These are phyloP conservation scores for Crypturellus undulatus DNA, from an alignment of 2,113 vertebrate species.

Conservation along the genomic window DNA sequence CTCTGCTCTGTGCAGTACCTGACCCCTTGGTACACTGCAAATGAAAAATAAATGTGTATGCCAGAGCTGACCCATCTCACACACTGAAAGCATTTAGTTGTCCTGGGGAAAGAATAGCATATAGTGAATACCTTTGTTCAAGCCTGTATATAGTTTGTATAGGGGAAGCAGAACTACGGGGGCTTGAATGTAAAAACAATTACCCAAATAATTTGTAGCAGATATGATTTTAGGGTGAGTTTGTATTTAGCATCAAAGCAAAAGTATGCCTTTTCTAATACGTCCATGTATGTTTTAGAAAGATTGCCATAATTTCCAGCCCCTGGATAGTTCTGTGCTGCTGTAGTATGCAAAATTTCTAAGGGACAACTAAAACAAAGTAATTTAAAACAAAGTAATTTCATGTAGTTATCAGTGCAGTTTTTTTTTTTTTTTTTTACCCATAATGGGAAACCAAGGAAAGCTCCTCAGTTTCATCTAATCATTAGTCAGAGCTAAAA, in stretches of 20 bases:
- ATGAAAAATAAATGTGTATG: background rate
- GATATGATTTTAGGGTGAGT: background rate
- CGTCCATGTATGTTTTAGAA: background rate
- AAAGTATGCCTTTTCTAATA: background rate
- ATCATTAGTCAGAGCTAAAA: background rate
- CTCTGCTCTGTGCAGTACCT: background rate
- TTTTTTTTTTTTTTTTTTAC: background rate
- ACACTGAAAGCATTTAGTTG: background rate
- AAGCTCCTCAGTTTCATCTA: background rate
- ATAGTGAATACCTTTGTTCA: background rate
- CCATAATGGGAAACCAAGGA: background rate
- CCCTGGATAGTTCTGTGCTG: background rate
- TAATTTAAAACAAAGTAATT: background rate
- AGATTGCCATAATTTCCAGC: background rate
- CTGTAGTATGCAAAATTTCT: background rate
- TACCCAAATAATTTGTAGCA: background rate
- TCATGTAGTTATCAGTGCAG: background rate
- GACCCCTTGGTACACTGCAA: background rate
- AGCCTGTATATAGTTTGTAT: background rate
- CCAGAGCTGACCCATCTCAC: background rate
- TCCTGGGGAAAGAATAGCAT: background rate
- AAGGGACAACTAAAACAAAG: background rate
- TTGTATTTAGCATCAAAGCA: background rate
- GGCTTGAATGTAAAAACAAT: background rate
- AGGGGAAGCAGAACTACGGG: background rate